Conservation (phyloP, 2,888 invertebrate genomes). For the Amiota mariae region DNA sequence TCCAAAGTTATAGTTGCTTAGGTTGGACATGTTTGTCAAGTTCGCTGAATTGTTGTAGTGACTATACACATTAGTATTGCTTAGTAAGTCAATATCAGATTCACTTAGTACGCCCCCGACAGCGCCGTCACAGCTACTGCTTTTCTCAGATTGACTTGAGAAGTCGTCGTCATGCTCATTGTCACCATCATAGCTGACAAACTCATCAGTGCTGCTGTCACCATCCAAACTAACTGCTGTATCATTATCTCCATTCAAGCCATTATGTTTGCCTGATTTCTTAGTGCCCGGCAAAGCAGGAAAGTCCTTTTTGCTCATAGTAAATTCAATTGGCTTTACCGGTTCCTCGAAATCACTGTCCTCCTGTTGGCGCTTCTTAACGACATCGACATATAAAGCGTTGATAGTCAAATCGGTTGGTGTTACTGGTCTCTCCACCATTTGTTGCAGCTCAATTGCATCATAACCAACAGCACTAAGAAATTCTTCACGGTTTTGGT, state of each 20-base stretch:
- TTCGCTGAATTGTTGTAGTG: too few species aligned
- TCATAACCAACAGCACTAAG: neutral
- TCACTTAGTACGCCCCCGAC: neutral
- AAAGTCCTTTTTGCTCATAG: slow-evolving; percentile 50
- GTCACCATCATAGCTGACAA: slow-evolving; percentile 15
- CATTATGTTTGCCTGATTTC: neutral
- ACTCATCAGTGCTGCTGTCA: slow-evolving; percentile 38
- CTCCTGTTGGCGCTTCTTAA: slow-evolving; percentile 39
- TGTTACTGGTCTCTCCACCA: neutral
- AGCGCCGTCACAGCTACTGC: neutral
- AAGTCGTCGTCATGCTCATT: slow-evolving; percentile 14
- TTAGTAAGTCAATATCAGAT: too few species aligned
- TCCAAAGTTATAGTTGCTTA: neutral
- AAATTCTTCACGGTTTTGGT: too few species aligned
- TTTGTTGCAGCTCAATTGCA: slow-evolving; percentile 27
- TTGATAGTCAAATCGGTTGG: neutral
- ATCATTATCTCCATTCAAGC: slow-evolving; percentile 40
- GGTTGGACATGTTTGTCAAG: too few species aligned
- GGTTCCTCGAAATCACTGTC: neutral
- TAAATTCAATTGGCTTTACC: slow-evolving; percentile 40
- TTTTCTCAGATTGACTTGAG: neutral
- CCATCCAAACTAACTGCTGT: neutral
- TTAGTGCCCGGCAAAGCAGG: slow-evolving; percentile 50
- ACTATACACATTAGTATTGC: too few species aligned
- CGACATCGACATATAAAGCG: slow-evolving; percentile 54